Percentiles rank a stretch among this genome's conserved stretches.
Evolutionary conservation across 1,140 invertebrate genomes (phyloP).

Genomic region (Meloidogyne hapla): DNA sequence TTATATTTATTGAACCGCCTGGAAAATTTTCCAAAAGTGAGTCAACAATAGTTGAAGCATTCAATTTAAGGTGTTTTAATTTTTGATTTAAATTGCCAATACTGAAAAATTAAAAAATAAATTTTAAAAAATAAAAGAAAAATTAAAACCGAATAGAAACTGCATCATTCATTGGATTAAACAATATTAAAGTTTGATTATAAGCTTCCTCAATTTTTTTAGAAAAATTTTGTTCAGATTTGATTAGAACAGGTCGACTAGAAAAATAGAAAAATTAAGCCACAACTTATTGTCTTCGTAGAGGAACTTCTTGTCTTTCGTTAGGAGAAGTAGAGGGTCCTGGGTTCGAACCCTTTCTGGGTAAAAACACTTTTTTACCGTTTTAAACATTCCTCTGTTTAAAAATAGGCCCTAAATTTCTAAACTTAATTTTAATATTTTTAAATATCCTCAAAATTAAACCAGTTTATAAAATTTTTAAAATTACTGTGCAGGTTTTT

Average conservation of each 20-base stretch:
- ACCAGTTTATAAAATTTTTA: background rate
- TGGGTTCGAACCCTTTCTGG: no score
- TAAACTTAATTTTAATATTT: no score
- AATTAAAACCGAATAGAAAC: background rate
- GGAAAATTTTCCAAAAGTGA: slow-evolving; percentile 27
- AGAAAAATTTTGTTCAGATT: slow-evolving; percentile 13
- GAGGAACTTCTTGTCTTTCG: no score
- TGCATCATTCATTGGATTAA: slow-evolving; percentile 19
- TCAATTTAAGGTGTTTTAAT: slow-evolving; percentile 27
- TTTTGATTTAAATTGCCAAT: slow-evolving; percentile 44
- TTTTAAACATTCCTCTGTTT: no score
- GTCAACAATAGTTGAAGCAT: slow-evolving; percentile 36
- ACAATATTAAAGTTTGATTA: background rate
- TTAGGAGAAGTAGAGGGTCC: no score
- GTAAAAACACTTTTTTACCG: no score
- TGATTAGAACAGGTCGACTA: slow-evolving; percentile 21
- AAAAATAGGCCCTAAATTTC: no score
- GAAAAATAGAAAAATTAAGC: no score
- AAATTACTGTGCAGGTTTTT: background rate
- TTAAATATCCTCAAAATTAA: no score
- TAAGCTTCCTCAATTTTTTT: slow-evolving; percentile 30
- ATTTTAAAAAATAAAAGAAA: background rate
- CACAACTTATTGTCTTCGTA: no score
- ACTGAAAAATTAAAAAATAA: slow-evolving; percentile 23
- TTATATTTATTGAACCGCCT: slow-evolving; percentile 43